Percentiles rank a stretch among this genome's conserved stretches.
phyloP scores from a whole-genome alignment of 2,888 invertebrate species.

The Ceraclea dissimilis region DNA sequence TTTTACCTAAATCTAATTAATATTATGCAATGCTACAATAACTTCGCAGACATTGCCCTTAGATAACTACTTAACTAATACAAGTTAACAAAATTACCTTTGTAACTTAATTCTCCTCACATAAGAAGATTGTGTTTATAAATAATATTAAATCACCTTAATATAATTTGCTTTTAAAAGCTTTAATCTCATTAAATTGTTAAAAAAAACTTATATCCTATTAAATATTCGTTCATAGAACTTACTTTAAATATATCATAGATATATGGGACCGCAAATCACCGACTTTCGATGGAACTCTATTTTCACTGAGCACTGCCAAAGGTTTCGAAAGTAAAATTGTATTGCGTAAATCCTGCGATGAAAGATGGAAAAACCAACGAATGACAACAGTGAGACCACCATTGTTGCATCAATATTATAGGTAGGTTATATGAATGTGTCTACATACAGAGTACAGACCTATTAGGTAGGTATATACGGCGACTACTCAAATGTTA shows the following conservation, averaged over 20 bases:
- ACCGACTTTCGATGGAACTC: constrained; percentile 45
- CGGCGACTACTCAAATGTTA: not conserved
- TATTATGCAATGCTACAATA: constrained; percentile 6
- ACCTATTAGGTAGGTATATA: too few relatives aligned
- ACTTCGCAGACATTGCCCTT: constrained; percentile 4
- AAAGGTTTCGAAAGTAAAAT: not conserved
- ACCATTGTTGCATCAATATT: not conserved
- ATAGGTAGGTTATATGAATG: too few relatives aligned
- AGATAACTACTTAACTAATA: not conserved
- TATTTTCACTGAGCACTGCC: constrained; percentile 10
- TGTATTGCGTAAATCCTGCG: not conserved
- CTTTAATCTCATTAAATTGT: constrained; percentile 24
- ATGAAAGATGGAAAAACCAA: constrained; percentile 11
- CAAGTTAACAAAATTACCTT: constrained; percentile 16
- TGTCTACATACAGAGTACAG: too few relatives aligned
- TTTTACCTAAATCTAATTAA: not conserved
- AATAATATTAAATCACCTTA: constrained; percentile 17
- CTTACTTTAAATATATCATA: constrained; percentile 96
- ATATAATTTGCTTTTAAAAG: constrained; percentile 17
- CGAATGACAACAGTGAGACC: not conserved
- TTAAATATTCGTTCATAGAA: constrained; percentile 78
- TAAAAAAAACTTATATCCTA: constrained; percentile 5
- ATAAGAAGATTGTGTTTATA: constrained; percentile 23
- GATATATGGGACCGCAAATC: constrained; percentile 93
- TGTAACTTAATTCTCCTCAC: constrained; percentile 15